A percentile compares a stretch with the other conserved stretches of the same genome.
These are phyloP conservation scores for Junco hyemalis DNA, from an alignment of 2,113 vertebrate species.

Conservation along the genomic window DNA sequence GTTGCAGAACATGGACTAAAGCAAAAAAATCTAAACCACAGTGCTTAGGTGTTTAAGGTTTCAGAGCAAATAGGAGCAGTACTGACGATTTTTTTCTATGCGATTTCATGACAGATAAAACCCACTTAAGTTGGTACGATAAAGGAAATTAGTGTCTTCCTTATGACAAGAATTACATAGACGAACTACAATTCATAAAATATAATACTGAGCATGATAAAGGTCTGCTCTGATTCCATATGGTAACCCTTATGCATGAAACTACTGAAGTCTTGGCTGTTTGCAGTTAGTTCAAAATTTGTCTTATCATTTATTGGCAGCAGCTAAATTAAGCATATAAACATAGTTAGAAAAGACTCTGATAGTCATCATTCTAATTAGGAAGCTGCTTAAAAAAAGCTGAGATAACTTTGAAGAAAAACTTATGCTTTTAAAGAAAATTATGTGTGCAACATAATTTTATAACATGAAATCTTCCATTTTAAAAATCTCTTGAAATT, in stretches of 20 bases:
- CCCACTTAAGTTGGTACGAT: not conserved
- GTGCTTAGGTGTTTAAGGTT: not conserved
- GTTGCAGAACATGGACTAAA: not conserved
- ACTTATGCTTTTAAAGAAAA: not conserved
- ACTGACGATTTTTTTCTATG: not conserved
- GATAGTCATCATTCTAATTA: not conserved
- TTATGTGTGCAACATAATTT: not conserved
- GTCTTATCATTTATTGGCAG: not conserved
- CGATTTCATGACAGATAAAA: not conserved
- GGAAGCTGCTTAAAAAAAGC: not conserved
- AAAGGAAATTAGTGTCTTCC: not conserved
- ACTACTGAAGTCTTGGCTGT: not conserved
- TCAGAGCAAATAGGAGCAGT: not conserved
- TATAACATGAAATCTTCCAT: not conserved
- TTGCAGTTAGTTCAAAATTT: not conserved
- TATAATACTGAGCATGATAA: not conserved
- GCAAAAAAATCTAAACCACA: not conserved
- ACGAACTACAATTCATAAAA: not conserved
- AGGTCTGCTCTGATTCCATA: not conserved
- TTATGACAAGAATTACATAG: not conserved
- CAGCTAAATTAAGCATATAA: not conserved
- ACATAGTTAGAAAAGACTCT: not conserved
- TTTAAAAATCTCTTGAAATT: not conserved
- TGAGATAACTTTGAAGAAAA: not conserved
- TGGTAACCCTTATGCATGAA: not conserved